phyloP scores from a whole-genome alignment of 1,140 invertebrate species.

The Sogatella furcifera region DNA sequence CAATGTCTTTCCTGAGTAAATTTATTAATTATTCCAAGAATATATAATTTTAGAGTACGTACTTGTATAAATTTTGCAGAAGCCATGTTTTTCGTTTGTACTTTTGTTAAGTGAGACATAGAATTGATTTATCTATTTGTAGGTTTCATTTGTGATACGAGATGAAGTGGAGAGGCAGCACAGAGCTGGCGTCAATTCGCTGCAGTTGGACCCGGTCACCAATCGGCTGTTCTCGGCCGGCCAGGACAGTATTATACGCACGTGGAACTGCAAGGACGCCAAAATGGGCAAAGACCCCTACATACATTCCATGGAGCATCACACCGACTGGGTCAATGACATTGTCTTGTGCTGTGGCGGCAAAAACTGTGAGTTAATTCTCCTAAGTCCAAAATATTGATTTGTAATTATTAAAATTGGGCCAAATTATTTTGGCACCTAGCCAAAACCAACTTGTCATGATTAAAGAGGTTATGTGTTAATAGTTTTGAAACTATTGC shows the following conservation, averaged over 20 bases:
- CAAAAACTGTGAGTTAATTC: conserved; percentile 62
- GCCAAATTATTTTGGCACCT: too few relatives aligned
- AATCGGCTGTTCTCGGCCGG: conserved; percentile 92
- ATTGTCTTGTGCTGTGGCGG: conserved; percentile 95
- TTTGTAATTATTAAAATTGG: too few relatives aligned
- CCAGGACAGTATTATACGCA: conserved; percentile 95
- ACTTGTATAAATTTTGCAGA: too few relatives aligned
- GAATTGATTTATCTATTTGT: not conserved
- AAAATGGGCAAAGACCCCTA: conserved; percentile 64
- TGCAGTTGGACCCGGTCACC: conserved; percentile 83
- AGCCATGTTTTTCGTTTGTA: too few relatives aligned
- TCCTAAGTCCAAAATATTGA: too few relatives aligned
- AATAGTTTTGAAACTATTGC: too few relatives aligned
- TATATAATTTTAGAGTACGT: too few relatives aligned
- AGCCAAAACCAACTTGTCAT: too few relatives aligned
- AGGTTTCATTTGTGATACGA: conserved; percentile 97
- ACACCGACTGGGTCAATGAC: conserved; percentile 99
- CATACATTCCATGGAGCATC: conserved; percentile 93
- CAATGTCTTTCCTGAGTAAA: too few relatives aligned
- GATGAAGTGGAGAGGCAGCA: conserved; percentile 91
- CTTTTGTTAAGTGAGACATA: too few relatives aligned
- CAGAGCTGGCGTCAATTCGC: conserved; percentile 88
- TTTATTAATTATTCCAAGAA: too few relatives aligned
- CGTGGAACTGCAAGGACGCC: conserved; percentile 68
- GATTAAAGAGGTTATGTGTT: too few relatives aligned